These are phyloP conservation scores for Lichenostomus cassidix DNA, from an alignment of 2,113 vertebrate species.

Conservation along the genomic window DNA sequence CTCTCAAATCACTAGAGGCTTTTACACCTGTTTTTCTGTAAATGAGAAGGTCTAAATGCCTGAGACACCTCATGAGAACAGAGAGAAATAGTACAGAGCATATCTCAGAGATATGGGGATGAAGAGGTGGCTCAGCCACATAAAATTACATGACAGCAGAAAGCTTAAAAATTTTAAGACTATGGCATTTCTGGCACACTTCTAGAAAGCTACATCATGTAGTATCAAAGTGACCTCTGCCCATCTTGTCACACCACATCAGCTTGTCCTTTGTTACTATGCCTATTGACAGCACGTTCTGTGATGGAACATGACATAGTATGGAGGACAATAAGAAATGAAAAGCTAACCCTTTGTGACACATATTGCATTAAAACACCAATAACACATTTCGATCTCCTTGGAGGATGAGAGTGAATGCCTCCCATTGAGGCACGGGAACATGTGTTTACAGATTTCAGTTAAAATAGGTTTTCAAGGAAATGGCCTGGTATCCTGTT, in stretches of 20 bases:
- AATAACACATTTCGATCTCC: background rate
- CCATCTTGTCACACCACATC: background rate
- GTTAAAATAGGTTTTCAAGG: background rate
- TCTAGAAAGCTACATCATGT: background rate
- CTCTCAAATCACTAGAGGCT: background rate
- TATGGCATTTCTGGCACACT: background rate
- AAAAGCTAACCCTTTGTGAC: constrained; percentile 37
- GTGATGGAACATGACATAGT: constrained; percentile 8
- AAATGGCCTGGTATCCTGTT: background rate
- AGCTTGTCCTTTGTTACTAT: constrained; percentile 13
- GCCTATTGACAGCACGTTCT: background rate
- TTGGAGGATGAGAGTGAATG: background rate
- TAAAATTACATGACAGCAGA: background rate
- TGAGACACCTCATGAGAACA: background rate
- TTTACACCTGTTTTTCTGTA: background rate
- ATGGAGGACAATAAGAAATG: constrained; percentile 5
- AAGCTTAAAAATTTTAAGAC: background rate
- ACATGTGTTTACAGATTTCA: background rate
- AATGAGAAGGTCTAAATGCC: background rate
- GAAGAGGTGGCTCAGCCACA: background rate
- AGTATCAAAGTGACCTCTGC: background rate
- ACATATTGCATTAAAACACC: background rate
- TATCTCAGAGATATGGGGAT: background rate
- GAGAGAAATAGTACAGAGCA: fast-evolving
- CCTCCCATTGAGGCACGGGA: background rate